Base-by-base conservation (phyloP, 2,113 vertebrate species). In the Gyps fulvus region DNA sequence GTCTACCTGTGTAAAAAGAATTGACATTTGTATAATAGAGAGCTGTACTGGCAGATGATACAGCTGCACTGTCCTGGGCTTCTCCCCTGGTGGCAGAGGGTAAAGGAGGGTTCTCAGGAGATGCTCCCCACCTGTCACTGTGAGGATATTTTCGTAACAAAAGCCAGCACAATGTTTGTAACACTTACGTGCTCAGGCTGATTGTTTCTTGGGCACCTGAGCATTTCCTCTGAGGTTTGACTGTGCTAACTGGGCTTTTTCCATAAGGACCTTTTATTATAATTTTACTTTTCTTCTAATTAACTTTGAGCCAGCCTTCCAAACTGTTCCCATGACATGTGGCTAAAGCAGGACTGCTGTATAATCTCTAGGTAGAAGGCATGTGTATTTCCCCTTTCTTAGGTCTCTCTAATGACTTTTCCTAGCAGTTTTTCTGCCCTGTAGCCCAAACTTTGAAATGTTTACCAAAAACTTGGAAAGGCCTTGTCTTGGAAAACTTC, bases 11-110 rank as follows among this genome's bases (percentile, higher is more conserved):
- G 26, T n/a, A 16, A 55, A 47, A 54, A 26, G 65, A 38, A 4
- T 3, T 52, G 63, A 3, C 14, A 0, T 31, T 22, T 43, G 49
- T 29, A 3, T 9, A 7, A 26, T 16, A 40, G 40, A 22, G 32
- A n/a, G 26, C 57, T 57, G 31, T 49, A 1, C 26, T 34, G 74
- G 19, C 52, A 40, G 15, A 5, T 1, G 1, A 11, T 5, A 3
- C 10, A 36, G 47, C 62, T 87, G 61, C 12, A 3, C 25, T 34
- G 38, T 40, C 72, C 76, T 31, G 42, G 57, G n/a, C 1, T 12
- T 19, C 34, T 45, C 8, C 43, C 11, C 57, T 57, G 16, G 8
- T 8, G 43, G 9, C 43, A 84, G 36, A 50, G 54, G 16, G 40
- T 36, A 42, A 8, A 34, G 32, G 6, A 31, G 18, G 7, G n/a